Evolutionary conservation across 2,113 vertebrate species (phyloP).

Genomic region (Climacteris rufus): DNA sequence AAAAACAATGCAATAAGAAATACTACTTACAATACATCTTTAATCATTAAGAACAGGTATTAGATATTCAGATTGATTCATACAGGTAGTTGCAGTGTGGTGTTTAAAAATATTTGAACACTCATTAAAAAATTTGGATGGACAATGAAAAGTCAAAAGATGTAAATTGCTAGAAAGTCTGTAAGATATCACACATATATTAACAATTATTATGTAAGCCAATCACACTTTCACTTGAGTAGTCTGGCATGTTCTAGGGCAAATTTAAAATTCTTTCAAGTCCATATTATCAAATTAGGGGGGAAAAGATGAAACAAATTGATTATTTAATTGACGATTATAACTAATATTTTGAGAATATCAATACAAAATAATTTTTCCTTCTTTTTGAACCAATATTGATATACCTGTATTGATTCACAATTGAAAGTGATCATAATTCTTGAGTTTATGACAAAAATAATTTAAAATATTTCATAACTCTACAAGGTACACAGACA

Average conservation of each 20-base stretch:
- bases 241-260: not conserved
- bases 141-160: not conserved
- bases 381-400: not conserved
- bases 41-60: not conserved
- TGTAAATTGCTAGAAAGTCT: not conserved
- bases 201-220: not conserved
- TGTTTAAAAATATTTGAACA: not conserved
- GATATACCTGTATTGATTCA: not conserved
- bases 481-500: not conserved
- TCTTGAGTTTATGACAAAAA: not conserved
- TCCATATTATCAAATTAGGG: not conserved
- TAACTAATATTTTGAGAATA: not conserved
- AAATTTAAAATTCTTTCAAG: not conserved
- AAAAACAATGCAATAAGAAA: not conserved
- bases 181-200: not conserved
- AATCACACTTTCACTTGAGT: not conserved
- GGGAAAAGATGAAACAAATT: rapidly evolving
- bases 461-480: not conserved
- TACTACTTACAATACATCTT: not conserved
- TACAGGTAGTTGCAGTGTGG: not conserved
- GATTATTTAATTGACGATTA: not conserved
- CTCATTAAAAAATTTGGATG: not conserved
- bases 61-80: not conserved
- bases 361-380: not conserved
- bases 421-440: not conserved